These are phyloP conservation scores for Meriones unguiculatus DNA, from an alignment of 2,113 vertebrate species.

Conservation along the genomic window DNA sequence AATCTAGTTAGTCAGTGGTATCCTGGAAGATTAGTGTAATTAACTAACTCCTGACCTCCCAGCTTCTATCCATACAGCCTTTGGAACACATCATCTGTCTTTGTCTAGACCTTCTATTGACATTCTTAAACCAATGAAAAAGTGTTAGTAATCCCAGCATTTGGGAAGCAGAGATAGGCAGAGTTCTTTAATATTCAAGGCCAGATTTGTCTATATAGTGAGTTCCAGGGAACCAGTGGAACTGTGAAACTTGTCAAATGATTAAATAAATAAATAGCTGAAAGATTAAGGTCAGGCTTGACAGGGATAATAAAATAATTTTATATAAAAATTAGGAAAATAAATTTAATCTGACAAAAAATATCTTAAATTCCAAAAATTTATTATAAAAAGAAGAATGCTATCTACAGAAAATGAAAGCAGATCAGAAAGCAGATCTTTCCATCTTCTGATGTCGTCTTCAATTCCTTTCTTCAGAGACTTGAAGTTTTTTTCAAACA, in stretches of 20 bases:
- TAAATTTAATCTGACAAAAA: not conserved
- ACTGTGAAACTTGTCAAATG: not conserved
- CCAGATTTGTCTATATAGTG: not conserved
- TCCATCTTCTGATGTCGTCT: no score
- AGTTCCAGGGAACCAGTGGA: not conserved
- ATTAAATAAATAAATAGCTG: not conserved
- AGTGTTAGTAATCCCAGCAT: not conserved
- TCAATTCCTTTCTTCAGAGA: no score
- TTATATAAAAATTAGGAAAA: not conserved
- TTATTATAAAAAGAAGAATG: not conserved
- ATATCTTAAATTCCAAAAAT: not conserved
- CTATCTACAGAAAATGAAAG: not conserved
- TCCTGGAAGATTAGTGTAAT: not conserved
- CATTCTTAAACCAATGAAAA: not conserved
- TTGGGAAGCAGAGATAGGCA: not conserved
- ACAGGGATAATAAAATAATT: not conserved
- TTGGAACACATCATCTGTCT: not conserved
- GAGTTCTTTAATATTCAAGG: not conserved
- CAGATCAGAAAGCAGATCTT: not conserved
- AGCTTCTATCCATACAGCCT: not conserved
- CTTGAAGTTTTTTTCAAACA: no score
- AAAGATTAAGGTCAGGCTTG: not conserved
- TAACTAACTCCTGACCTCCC: not conserved
- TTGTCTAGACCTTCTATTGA: not conserved
- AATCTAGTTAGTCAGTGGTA: not conserved